Base-by-base conservation (phyloP, 1,140 invertebrate genomes). In the Listronotus oregonensis region DNA sequence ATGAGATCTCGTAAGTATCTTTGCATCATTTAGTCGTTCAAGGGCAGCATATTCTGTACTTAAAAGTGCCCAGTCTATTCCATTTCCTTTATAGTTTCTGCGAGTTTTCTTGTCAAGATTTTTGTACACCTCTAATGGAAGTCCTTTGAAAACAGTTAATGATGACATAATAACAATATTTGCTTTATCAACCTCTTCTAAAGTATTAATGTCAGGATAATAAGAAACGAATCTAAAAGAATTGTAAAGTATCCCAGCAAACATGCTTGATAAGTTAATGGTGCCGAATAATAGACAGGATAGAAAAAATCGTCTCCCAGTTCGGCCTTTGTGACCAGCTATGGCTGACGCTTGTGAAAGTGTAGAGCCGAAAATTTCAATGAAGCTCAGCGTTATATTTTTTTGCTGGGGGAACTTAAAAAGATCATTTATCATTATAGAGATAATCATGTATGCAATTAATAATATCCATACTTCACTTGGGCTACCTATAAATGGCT, bases 11-110 rank as follows among this genome's bases (percentile, higher is more conserved):
- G 64, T 27, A 15, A 60, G 51, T 15, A 67, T 18, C 56, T 67
- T 56, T 11, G 64, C 64, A 37, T 71, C 70, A 6, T 49, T 64
- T 14, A 56, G 15, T 14, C 70, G 34, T 51, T 69, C 70, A 15
- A 69, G 31, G 8, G 56, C 64, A 6, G 61, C 60, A 52, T 21
- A 56, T 32, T 67, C 42, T 51, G 40, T 56, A 11, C 14, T 67
- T 58, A n/a, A 62, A 32, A 11, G 46, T 15, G 27, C 27, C 31
- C n/a, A 46, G 18, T 12, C 43, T 59, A 31, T 14, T 54, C 42
- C 43, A 49, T 14, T 32, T 32, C 17, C 15, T 12, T 39, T 52
- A 44, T 5, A 50, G 17, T 56, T 61, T 56, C 32, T 11, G 2
- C 9, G 21, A 64, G 32, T 18, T 42, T 55, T 55, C 32, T 39